Base-by-base conservation (phyloP, 1,140 invertebrate species). In the Choristoneura fumiferana region DNA sequence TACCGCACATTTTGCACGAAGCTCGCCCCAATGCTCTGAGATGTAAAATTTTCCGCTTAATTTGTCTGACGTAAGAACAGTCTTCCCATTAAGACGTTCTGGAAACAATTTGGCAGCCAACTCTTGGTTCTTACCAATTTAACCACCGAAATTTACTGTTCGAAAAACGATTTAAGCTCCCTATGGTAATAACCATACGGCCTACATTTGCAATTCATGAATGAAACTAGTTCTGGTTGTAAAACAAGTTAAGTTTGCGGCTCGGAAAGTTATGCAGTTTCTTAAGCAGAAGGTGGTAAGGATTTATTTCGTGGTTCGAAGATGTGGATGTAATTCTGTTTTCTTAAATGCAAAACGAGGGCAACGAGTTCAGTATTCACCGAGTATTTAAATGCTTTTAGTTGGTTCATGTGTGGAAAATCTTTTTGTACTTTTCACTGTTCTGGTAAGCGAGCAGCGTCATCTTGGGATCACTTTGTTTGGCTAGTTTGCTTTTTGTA, bases 31-130 rank as follows among this genome's bases (percentile, higher is more conserved):
- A 43, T 49, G 43, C 18, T 49, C 17, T 5, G 18, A 49, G 18
- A 49, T 49, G 43, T 49, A 33, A 49, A 49, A 49, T 49, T 29
- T 49, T 49, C 18, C 43, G 43, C 43, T 49, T 49, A 49, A 49
- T 49, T 49, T 49, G 43, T 17, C 43, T 49, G 43, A 49, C 43
- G 43, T 18, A 33, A 49, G 43, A 49, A 49, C 43, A 49, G 17
- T 49, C 43, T 49, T 49, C 43, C 43, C 43, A 49, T 49, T 49
- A 49, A 49, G 43, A 49, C 43, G 17, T 49, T 49, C 43, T 49
- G 22, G 43, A 49, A 49, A 49, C 43, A 49, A 49, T 49, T 49
- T 49, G 43, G 43, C 43, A 49, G 43, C 22, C 43, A 12, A 49
- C 17, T 15, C 43, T 49, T 49, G 18, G 43, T 49, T 49, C 43